Evolutionary conservation across 2,888 invertebrate species (phyloP), one percentile per base, ranked within the genome.

Genomic region (Lepetodrilus schrolli): DNA sequence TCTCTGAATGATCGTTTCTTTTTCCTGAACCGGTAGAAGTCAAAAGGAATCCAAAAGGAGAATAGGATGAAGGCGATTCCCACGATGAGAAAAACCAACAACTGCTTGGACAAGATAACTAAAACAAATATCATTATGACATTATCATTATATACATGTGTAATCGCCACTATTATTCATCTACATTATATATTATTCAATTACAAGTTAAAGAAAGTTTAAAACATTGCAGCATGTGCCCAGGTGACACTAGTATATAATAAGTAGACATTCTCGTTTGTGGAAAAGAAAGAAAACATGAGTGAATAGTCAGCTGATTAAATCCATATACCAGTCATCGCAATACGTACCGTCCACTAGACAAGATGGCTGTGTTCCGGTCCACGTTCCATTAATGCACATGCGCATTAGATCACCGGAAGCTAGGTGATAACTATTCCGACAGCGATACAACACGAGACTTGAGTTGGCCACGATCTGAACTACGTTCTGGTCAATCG

Each of bases 1-100:
- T 73, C 66, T 13, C 73, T 48, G 37, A 66, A 73, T n/a, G 30
- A 66, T 23, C 58, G 66, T 48, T 73, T 73, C 10, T 49, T 26
- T 34, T 73, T 66, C 68, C 73, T 47, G 66, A 58, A 73, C 5
- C 73, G 66, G 23, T 73, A 73, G 66, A 73, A 73, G 50, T 73
- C 73, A 20, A 66, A 30, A 2, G 73, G 73, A 48, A 73, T 73
- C 21, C 73, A 73, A 37, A 73, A 30, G 8, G 43, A 26, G 37
- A 73, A 73, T 2, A 73, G 17, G 5, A 49, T 36, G n/a, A 73
- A 26, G 3, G 66, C 68, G 1, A 66, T 50, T 13, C 66, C 66
- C 8, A 68, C 68, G n/a, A 73, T 73, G 4, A 73, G 66, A 10
- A 73, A 34, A 4, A 73, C 73, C 36, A 73, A 49, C 30, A 58